A percentile compares a stretch with the other conserved stretches of the same genome.
Conservation (phyloP, 2,888 invertebrate species). For the Loripinus fragilis region DNA sequence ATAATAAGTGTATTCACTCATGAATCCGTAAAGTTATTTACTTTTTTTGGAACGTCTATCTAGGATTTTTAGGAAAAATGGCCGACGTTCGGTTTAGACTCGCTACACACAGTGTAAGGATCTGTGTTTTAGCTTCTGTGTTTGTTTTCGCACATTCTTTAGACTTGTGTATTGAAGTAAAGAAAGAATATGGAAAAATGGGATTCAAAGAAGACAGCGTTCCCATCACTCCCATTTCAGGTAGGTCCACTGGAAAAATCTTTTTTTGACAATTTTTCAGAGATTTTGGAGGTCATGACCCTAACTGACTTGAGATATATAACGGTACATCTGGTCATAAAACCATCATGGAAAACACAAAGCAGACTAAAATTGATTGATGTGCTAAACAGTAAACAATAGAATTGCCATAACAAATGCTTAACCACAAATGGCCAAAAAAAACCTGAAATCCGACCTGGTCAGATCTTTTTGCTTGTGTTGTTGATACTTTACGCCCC, state of each 20-base stretch:
- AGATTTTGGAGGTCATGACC: slow-evolving; percentile 15
- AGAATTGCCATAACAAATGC: too few relatives aligned
- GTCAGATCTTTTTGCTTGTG: too few relatives aligned
- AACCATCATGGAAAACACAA: not conserved
- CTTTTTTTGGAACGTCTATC: not conserved
- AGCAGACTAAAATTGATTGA: not conserved
- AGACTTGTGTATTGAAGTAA: slow-evolving; percentile 21
- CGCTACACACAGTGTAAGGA: slow-evolving; percentile 1
- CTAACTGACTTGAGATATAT: not conserved
- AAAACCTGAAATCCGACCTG: too few relatives aligned
- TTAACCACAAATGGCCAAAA: too few relatives aligned
- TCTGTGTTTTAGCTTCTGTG: slow-evolving; percentile 16
- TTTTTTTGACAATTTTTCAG: not conserved
- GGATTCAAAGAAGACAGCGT: slow-evolving; percentile 22
- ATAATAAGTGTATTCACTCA: not conserved
- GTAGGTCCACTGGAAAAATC: not conserved
- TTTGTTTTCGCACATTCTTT: not conserved
- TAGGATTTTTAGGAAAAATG: slow-evolving; percentile 4
- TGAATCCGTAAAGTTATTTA: slow-evolving; percentile 1
- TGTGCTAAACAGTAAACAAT: too few relatives aligned
- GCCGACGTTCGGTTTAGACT: slow-evolving; percentile 18
- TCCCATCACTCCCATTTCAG: slow-evolving; percentile 15
- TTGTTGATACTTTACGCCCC: too few relatives aligned
- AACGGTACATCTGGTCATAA: slow-evolving; percentile 22
- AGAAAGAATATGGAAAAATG: slow-evolving; percentile 23